A percentile compares a stretch with the other conserved stretches of the same genome.
phyloP scores from a whole-genome alignment of 2,797 vertebrate genomes.

The Brotula barbata region DNA sequence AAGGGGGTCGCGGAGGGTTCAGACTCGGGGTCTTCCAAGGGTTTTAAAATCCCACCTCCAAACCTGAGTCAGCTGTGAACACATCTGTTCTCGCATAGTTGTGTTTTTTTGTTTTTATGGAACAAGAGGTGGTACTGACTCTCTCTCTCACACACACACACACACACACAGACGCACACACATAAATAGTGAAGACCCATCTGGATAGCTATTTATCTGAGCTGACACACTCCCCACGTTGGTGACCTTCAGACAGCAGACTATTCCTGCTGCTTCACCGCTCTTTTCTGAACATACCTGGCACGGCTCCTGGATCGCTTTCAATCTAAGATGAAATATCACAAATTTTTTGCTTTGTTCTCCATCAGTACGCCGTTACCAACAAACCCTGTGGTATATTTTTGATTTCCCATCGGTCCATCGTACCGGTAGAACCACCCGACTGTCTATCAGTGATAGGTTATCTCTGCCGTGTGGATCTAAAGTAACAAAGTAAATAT shows the following conservation, averaged over 20 bases:
- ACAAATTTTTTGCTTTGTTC: constrained; percentile 20
- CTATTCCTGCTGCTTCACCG: constrained; percentile 9
- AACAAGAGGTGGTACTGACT: constrained; percentile 1
- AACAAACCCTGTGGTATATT: too few relatives aligned
- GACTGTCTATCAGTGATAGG: too few relatives aligned
- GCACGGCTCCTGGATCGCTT: constrained; percentile 15
- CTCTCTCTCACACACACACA: not conserved
- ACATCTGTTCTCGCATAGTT: constrained; percentile 55
- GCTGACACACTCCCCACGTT: constrained; percentile 22
- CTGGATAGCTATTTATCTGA: constrained; percentile 37
- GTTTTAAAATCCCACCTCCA: constrained; percentile 27
- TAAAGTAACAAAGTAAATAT: too few relatives aligned
- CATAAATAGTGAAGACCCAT: constrained; percentile 9
- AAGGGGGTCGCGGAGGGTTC: constrained; percentile 20
- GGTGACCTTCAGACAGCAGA: constrained; percentile 47
- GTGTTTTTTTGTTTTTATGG: constrained; percentile 29
- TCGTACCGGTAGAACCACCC: too few relatives aligned
- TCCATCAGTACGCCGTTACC: not conserved
- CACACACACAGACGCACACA: not conserved
- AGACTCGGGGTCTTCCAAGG: not conserved
- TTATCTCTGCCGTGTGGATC: too few relatives aligned
- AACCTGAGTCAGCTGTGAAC: constrained; percentile 67
- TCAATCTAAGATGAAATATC: too few relatives aligned
- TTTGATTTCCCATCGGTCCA: too few relatives aligned
- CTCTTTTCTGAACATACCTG: constrained; percentile 14